phyloP scores from a whole-genome alignment of 2,113 vertebrate species.

The Amblyopsis rosae region DNA sequence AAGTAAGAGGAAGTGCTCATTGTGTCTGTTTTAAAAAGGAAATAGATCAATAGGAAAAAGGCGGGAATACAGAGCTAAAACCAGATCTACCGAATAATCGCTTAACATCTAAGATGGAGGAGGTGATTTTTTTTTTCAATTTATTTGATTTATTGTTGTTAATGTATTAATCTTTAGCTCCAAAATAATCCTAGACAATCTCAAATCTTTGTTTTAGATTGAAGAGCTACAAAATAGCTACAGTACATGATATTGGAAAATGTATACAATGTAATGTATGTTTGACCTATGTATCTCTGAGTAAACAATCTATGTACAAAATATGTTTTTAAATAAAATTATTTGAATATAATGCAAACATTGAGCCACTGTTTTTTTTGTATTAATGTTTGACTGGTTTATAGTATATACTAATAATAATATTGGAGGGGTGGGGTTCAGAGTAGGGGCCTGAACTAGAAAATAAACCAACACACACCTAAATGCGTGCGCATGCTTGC shows the following conservation, averaged over 20 bases:
- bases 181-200: not conserved
- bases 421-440: too few species aligned
- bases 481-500: too few species aligned
- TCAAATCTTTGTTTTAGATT: not conserved
- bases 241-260: not conserved
- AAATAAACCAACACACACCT: too few species aligned
- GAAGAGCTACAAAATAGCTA: not conserved
- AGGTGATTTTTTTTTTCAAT: not conserved
- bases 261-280: not conserved
- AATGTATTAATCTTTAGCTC: not conserved
- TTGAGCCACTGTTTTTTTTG: not conserved
- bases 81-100: not conserved
- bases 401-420: too few species aligned
- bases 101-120: not conserved
- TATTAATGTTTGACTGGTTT: too few species aligned
- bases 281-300: not conserved
- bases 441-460: too few species aligned
- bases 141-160: not conserved
- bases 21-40: conserved; percentile 39
- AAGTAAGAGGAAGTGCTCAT: conserved; percentile 50
- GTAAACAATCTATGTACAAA: not conserved
- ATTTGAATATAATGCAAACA: not conserved
- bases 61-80: conserved; percentile 33
- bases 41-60: conserved; percentile 22
- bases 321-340: not conserved